Evolutionary conservation across 2,113 vertebrate species (phyloP).

Genomic region (Isurus oxyrinchus): DNA sequence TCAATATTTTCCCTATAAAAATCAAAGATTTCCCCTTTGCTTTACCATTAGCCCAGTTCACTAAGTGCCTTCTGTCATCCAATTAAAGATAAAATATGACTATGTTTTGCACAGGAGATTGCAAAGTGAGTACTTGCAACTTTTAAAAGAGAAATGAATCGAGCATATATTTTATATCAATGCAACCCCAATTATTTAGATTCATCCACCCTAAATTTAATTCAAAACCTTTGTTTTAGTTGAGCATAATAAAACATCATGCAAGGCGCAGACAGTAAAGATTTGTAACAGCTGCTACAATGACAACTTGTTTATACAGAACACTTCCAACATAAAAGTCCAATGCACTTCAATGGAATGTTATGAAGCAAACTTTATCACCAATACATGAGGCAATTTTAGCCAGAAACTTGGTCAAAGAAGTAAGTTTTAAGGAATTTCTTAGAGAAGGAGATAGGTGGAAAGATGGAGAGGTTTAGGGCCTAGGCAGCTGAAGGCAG

Average conservation of each 20-base stretch:
- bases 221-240: not conserved
- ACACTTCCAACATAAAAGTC: not conserved
- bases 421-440: not conserved
- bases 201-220: not conserved
- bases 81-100: not conserved
- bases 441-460: not conserved
- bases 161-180: not conserved
- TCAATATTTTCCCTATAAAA: not conserved
- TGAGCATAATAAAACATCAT: too few relatives aligned
- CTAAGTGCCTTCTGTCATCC: not conserved
- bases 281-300: not conserved
- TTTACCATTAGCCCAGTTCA: not conserved
- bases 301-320: not conserved
- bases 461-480: not conserved
- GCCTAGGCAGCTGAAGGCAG: not conserved
- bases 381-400: not conserved
- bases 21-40: not conserved
- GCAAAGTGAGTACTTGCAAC: not conserved
- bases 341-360: not conserved
- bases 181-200: not conserved
- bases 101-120: not conserved
- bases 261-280: not conserved
- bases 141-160: not conserved
- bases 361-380: not conserved
- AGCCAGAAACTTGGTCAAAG: not conserved